Conservation (phyloP, 2,113 vertebrate genomes). For the Phocoena phocoena region DNA sequence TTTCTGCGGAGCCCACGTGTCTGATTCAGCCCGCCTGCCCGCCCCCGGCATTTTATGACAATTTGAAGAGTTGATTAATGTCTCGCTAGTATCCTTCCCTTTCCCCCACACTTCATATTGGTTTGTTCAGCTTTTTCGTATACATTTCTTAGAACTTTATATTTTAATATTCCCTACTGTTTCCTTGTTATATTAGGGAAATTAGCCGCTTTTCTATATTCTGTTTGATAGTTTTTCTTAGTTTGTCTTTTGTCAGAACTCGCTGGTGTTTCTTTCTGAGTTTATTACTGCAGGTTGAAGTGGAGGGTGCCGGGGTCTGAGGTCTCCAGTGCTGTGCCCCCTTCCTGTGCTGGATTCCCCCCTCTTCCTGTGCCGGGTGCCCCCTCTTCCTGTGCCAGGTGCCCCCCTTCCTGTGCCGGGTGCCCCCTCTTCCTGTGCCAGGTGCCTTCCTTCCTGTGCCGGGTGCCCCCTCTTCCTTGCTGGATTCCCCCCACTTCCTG, state of each 20-base stretch:
- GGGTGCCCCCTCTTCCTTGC: too few species aligned
- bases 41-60: neutral
- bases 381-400: accelerated
- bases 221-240: neutral
- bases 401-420: too few species aligned
- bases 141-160: neutral
- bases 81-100: neutral
- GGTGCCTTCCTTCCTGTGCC: too few species aligned
- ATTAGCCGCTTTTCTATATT: neutral
- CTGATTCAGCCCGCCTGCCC: neutral
- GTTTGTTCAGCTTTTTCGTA: too few species aligned
- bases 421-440: too few species aligned
- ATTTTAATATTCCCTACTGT: neutral
- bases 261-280: neutral
- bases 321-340: neutral
- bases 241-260: neutral
- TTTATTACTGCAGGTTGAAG: neutral
- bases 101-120: neutral
- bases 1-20: neutral
- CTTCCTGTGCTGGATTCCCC: neutral
- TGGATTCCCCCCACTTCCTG: too few species aligned
- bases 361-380: accelerated
- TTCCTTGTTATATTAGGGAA: neutral
- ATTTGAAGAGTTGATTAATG: neutral
- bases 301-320: accelerated